Conservation (phyloP, 1,140 invertebrate species). For the Trigoniulus corallinus region DNA sequence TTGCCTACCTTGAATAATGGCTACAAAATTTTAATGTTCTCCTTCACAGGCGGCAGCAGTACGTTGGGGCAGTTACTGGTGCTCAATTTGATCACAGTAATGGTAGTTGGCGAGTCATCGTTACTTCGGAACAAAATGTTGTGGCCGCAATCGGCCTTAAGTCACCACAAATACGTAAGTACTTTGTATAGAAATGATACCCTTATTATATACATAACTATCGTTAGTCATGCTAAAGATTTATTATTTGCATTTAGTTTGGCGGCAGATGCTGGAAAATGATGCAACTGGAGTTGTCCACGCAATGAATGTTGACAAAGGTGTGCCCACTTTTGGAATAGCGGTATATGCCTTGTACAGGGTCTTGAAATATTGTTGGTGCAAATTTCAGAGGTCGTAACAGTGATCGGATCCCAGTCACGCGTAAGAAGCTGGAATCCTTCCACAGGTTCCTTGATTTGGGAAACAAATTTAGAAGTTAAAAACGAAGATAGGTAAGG, state of each 20-base stretch:
- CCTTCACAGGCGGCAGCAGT: slow-evolving; percentile 56
- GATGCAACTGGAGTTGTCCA: slow-evolving; percentile 16
- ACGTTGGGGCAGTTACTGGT: slow-evolving; percentile 63
- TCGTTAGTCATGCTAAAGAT: not conserved
- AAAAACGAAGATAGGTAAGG: not conserved
- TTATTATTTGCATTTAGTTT: slow-evolving; percentile 14
- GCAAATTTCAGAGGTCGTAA: not conserved
- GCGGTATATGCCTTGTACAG: not conserved
- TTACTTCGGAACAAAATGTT: slow-evolving; percentile 55
- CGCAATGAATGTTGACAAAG: slow-evolving; percentile 4
- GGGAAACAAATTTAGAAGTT: not conserved
- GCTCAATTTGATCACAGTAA: slow-evolving; percentile 56
- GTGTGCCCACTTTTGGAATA: not conserved
- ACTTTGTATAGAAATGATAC: no score
- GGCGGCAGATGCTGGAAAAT: slow-evolving; percentile 20
- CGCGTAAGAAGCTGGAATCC: not conserved
- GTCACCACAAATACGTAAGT: slow-evolving; percentile 43
- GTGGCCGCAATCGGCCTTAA: slow-evolving; percentile 64
- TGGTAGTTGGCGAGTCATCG: slow-evolving; percentile 65
- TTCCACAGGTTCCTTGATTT: not conserved
- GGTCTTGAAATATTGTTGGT: not conserved
- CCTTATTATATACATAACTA: no score
- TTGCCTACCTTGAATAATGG: no score
- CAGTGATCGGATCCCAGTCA: not conserved
- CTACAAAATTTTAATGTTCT: slow-evolving; percentile 20